Evolutionary conservation across 1,140 invertebrate genomes (phyloP), one percentile per base, ranked within the genome.

Genomic region (Drosophila ercepeae): DNA sequence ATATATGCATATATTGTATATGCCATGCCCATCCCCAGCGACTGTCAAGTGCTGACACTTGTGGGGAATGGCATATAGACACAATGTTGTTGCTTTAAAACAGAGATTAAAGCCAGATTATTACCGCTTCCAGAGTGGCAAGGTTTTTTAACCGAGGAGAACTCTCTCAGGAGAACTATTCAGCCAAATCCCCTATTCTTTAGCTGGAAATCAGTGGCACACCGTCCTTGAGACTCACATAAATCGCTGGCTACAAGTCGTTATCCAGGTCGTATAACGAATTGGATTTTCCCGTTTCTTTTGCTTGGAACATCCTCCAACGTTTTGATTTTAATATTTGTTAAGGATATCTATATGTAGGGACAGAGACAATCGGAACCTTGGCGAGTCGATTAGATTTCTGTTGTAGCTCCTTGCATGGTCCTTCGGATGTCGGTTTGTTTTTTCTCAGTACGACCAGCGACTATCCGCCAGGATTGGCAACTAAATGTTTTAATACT

Each of bases 401-500:
- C 34, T 14, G 36, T 39, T 16, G 8, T 13, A 34, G 32, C 57
- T 65, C 61, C 57, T 42, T 61, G 34, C 32, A 13, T 34, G 67
- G 64, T 67, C 67, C 78, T 77, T 82, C 61, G 46, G 9, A 42
- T 59, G 54, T 32, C 49, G 45, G 41, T 55, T 68, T 79, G 81
- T 63, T 76, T 68, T 46, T 49, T 50, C 19, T n/a, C 51, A 39
- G 44, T 41, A 44, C 32, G 13, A 8, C 36, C 34, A 21, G 41
- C 18, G 45, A 34, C 46, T 53, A 42, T 39, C 52, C 23, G 34
- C 14, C 25, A 27, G 16, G 68, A 79, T 64, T 73, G 82, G 32
- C 82, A 76, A 76, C 61, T 79, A 76, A 86, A 76, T 76, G 65
- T 69, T 64, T 69, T 76, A 81, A 86, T 84, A 68, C 48, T 58